These are phyloP conservation scores for Callinectes sapidus DNA, from an alignment of 2,888 invertebrate species.

Conservation along the genomic window DNA sequence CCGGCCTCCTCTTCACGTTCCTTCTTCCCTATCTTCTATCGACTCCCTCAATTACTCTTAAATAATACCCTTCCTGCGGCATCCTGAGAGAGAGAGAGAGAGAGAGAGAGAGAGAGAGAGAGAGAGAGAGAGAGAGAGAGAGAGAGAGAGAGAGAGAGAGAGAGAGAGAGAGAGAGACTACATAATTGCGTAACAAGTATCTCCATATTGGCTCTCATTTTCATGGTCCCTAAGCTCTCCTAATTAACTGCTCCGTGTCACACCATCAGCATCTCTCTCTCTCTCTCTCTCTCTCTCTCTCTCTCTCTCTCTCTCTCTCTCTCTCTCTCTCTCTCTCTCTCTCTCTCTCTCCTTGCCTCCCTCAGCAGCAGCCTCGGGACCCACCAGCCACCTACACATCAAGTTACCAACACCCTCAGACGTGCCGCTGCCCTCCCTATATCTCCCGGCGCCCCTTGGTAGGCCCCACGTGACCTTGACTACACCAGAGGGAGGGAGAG, in stretches of 20 bases:
- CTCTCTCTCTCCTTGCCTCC: background rate
- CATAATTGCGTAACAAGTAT: background rate
- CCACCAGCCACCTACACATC: background rate
- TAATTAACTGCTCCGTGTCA: background rate
- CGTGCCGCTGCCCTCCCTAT: background rate
- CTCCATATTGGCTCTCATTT: background rate
- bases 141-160: too few relatives aligned
- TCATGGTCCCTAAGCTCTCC: background rate
- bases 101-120: conserved; percentile 22
- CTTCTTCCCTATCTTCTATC: conserved; percentile 24
- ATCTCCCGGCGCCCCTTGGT: background rate
- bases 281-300: background rate
- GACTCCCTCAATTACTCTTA: conserved; percentile 12
- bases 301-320: background rate
- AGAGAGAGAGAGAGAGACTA: background rate
- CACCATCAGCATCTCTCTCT: background rate
- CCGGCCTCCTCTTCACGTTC: conserved; percentile 4
- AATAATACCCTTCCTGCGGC: background rate
- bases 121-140: conserved; percentile 16
- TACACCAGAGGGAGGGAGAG: background rate
- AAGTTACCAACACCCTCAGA: background rate
- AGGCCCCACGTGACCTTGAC: conserved; percentile 26
- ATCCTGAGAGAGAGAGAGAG: conserved; percentile 20
- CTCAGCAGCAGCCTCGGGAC: background rate
- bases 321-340: background rate